These are phyloP conservation scores for Drosophila santomea DNA, from an alignment of 1,140 invertebrate species.

Conservation along the genomic window DNA sequence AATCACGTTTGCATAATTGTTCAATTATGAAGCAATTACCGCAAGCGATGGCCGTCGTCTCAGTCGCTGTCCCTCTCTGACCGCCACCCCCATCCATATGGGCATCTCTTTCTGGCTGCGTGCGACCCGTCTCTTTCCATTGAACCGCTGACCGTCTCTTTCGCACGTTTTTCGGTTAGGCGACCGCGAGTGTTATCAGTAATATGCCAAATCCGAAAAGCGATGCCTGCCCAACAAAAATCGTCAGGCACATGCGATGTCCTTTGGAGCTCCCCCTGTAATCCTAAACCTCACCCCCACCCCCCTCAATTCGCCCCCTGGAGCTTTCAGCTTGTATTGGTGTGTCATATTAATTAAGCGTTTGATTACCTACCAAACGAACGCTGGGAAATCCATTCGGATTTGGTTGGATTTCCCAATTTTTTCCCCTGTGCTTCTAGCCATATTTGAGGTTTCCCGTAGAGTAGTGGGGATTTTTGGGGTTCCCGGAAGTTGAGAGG, in stretches of 20 bases:
- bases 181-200: slow-evolving; percentile 58
- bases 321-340: slow-evolving; percentile 40
- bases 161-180: slow-evolving; percentile 30
- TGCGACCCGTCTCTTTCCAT: not conserved
- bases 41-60: slow-evolving; percentile 54
- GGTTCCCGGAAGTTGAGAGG: not conserved
- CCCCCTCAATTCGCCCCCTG: not conserved
- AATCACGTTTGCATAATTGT: slow-evolving; percentile 82
- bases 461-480: slow-evolving; percentile 10
- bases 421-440: slow-evolving; percentile 7
- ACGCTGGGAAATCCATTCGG: slow-evolving; percentile 37
- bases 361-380: slow-evolving; percentile 66
- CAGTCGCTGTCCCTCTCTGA: slow-evolving; percentile 10
- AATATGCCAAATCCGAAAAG: slow-evolving; percentile 72
- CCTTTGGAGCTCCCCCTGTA: slow-evolving; percentile 25
- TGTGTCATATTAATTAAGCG: slow-evolving; percentile 81
- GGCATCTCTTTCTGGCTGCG: slow-evolving; percentile 1
- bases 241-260: slow-evolving; percentile 30
- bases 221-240: slow-evolving; percentile 63
- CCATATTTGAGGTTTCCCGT: slow-evolving; percentile 25
- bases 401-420: slow-evolving; percentile 41
- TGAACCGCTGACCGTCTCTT: slow-evolving; percentile 22
- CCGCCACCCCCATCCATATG: not conserved
- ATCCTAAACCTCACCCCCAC: not conserved
- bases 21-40: slow-evolving; percentile 81